A percentile compares a stretch with the other conserved stretches of the same genome.
These are phyloP conservation scores for Macrobrachium nipponense DNA, from an alignment of 1,140 invertebrate species.

Conservation along the genomic window DNA sequence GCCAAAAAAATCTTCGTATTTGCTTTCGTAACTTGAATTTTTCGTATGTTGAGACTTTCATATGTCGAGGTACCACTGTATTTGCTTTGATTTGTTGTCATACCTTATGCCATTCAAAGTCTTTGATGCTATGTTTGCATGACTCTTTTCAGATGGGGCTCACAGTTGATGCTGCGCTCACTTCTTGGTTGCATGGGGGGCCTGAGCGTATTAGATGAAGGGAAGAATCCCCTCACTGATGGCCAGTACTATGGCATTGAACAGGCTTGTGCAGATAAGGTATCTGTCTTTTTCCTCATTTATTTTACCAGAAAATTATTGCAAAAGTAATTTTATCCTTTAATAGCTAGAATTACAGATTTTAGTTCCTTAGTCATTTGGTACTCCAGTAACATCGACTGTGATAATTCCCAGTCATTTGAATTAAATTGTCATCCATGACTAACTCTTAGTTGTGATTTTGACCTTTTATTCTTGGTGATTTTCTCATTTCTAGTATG, in stretches of 20 bases:
- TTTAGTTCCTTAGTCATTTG: no score
- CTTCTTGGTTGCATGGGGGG: constrained; percentile 87
- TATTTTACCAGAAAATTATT: neutral
- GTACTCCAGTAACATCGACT: no score
- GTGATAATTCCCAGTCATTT: no score
- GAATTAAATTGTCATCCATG: no score
- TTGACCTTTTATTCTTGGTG: no score
- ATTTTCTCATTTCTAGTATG: no score
- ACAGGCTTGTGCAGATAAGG: constrained; percentile 79
- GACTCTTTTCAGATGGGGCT: constrained; percentile 45
- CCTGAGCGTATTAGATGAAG: constrained; percentile 79
- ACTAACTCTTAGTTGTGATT: no score
- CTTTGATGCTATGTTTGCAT: neutral
- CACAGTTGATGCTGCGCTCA: constrained; percentile 69
- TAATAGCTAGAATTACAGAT: neutral
- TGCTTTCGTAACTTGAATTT: no score
- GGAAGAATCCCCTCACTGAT: constrained; percentile 75
- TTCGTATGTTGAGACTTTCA: no score
- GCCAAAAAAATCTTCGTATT: no score
- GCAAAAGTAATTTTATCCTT: neutral
- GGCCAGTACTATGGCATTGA: constrained; percentile 82
- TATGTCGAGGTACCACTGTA: no score
- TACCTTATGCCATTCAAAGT: neutral
- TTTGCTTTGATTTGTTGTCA: neutral
- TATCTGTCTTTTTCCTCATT: constrained; percentile 67